Conservation (phyloP, 2,888 invertebrate species). For the Ecliptopera silaceata region DNA sequence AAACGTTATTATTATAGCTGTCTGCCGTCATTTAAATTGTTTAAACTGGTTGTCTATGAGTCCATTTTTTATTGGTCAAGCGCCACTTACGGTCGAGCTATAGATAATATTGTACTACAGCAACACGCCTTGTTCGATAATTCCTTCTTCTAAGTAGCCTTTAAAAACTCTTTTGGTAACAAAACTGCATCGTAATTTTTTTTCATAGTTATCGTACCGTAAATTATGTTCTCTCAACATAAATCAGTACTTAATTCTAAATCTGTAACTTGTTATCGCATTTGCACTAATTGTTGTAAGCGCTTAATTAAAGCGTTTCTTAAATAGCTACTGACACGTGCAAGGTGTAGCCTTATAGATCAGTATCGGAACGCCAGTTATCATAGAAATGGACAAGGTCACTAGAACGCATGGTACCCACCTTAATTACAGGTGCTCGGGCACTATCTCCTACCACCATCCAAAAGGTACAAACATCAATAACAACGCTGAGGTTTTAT, state of each 20-base stretch:
- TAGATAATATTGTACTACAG: neutral
- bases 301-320: too few species aligned
- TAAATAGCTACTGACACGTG: too few species aligned
- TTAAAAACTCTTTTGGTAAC: neutral
- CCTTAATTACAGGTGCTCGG: conserved; percentile 60
- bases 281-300: too few species aligned
- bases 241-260: too few species aligned
- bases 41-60: conserved; percentile 23
- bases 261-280: too few species aligned
- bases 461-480: conserved; percentile 37
- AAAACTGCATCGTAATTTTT: too few species aligned
- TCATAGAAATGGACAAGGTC: conserved; percentile 59
- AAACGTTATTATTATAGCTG: conserved; percentile 18
- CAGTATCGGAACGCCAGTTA: conserved; percentile 14
- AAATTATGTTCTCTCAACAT: too few species aligned
- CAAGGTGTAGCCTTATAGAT: conserved; percentile 4
- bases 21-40: conserved; percentile 23
- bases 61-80: conserved; percentile 29
- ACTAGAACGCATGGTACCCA: conserved; percentile 21
- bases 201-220: too few species aligned
- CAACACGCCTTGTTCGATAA: too few species aligned
- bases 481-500: neutral
- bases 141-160: too few species aligned
- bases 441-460: conserved; percentile 44
- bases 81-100: conserved; percentile 18